These are phyloP conservation scores for Sesamia inferens DNA, from an alignment of 2,888 invertebrate species.

Conservation along the genomic window DNA sequence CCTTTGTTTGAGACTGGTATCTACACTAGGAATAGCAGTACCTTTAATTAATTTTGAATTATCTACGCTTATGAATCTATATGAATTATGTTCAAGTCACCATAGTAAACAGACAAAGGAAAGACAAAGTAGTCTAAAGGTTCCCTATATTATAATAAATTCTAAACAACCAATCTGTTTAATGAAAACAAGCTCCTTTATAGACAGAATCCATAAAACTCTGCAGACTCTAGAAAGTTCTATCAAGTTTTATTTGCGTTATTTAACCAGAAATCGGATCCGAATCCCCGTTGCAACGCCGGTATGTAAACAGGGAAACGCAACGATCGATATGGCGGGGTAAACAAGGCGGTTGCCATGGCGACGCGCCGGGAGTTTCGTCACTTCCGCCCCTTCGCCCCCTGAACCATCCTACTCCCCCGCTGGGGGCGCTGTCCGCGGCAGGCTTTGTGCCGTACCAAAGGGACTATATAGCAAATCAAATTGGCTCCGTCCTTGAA, in stretches of 20 bases:
- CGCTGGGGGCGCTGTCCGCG: constrained; percentile 75
- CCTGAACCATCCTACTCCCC: constrained; percentile 48
- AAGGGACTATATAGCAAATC: constrained; percentile 57
- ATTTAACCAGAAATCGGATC: constrained; percentile 59
- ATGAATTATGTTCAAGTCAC: background rate
- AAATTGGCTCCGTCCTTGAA: constrained; percentile 62
- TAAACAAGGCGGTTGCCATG: constrained; percentile 89
- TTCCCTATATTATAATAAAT: background rate
- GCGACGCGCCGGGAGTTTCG: constrained; percentile 83
- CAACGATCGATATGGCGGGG: constrained; percentile 87
- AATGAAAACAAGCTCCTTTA: constrained; percentile 23
- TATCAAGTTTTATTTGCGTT: constrained; percentile 41
- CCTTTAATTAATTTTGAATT: background rate
- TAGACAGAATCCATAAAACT: constrained; percentile 22
- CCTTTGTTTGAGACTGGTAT: background rate
- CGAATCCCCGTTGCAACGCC: constrained; percentile 66
- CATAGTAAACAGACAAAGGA: constrained; percentile 30
- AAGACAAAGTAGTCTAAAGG: constrained; percentile 26
- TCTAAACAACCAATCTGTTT: background rate
- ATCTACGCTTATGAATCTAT: background rate
- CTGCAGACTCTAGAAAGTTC: constrained; percentile 25
- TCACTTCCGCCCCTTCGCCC: constrained; percentile 78
- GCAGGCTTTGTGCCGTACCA: constrained; percentile 65
- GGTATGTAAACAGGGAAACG: constrained; percentile 83
- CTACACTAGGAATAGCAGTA: background rate